phyloP scores from a whole-genome alignment of 2,797 vertebrate species.

The Falco rusticolus region DNA sequence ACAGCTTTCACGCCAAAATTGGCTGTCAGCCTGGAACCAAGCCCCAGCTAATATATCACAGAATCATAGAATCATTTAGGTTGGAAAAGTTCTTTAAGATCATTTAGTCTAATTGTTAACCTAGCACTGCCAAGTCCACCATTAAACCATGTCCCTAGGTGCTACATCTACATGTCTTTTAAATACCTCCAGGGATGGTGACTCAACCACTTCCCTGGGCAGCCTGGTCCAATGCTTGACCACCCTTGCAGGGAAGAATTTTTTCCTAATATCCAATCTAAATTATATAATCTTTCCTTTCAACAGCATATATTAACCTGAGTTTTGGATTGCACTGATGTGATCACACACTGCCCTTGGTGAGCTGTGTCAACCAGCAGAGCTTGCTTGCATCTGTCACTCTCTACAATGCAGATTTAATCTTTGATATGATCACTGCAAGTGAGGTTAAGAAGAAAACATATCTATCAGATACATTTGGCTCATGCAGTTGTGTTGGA shows the following conservation, averaged over 20 bases:
- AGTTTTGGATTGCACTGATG: not conserved
- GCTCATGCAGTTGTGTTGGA: not conserved
- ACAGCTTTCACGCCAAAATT: not conserved
- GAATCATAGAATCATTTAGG: not conserved
- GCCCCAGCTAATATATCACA: not conserved
- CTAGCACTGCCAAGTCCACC: not conserved
- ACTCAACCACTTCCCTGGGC: not conserved
- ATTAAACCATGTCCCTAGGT: not conserved
- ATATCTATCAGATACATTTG: not conserved
- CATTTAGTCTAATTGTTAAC: rapidly evolving
- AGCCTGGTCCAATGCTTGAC: not conserved
- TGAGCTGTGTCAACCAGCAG: not conserved
- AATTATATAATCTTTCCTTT: not conserved
- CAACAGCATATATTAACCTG: not conserved
- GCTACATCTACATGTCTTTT: not conserved
- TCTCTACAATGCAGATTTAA: not conserved
- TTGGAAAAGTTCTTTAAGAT: not conserved
- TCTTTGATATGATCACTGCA: not conserved
- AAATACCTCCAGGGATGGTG: not conserved
- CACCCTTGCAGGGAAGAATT: not conserved
- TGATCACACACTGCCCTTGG: not conserved
- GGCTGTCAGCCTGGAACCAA: not conserved
- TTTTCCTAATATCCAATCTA: not conserved
- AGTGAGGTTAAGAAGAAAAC: not conserved
- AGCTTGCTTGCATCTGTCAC: not conserved